Percentiles rank a stretch among this genome's conserved stretches.
These are phyloP conservation scores for Formicarius rufipectus DNA, from an alignment of 2,113 vertebrate genomes.

Conservation along the genomic window DNA sequence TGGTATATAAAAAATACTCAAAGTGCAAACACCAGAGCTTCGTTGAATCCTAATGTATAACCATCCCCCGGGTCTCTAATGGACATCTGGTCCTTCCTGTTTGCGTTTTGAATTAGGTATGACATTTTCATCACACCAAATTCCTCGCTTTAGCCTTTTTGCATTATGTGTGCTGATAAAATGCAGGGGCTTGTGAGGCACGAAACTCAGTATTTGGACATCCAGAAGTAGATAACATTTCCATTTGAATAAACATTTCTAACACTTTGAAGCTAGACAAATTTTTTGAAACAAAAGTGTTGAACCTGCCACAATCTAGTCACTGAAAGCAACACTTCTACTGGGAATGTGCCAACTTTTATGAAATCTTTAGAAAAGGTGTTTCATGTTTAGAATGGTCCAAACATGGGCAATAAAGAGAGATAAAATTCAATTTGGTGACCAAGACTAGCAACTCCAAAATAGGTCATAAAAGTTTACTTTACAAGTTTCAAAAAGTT, in stretches of 20 bases:
- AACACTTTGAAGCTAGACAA: background rate
- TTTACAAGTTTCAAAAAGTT: background rate
- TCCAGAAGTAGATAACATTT: background rate
- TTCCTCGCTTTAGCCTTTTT: background rate
- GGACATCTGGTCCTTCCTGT: background rate
- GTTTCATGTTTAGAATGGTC: background rate
- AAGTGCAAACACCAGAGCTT: background rate
- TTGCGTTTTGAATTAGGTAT: background rate
- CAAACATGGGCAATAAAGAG: background rate
- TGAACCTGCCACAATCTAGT: background rate
- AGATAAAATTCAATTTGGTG: background rate
- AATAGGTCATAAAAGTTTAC: background rate
- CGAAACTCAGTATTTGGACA: background rate
- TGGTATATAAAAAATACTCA: background rate
- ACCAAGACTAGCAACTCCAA: background rate
- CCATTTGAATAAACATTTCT: background rate
- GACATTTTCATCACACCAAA: background rate
- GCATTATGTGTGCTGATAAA: background rate
- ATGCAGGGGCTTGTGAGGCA: background rate
- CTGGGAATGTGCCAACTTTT: background rate
- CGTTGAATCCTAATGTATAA: background rate
- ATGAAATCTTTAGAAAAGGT: background rate
- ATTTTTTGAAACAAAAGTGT: background rate
- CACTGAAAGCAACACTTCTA: background rate
- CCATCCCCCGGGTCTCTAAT: background rate